Percentiles rank a stretch among this genome's conserved stretches.
Evolutionary conservation across 2,113 vertebrate species (phyloP).

Genomic region (Hypanus sabinus): DNA sequence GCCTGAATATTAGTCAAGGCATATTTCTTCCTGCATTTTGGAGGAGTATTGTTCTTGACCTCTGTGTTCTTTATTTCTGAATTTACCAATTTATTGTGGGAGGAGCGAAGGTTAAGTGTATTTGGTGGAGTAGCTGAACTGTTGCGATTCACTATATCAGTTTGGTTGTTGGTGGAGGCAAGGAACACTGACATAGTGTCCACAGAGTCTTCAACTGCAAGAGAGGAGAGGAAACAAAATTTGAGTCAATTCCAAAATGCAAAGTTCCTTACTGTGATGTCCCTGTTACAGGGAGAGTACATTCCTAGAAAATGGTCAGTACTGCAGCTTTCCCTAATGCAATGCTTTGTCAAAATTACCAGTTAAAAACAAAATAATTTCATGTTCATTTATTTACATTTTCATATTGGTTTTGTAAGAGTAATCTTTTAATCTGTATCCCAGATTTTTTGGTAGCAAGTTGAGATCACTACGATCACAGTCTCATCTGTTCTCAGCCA

Average conservation of each 20-base stretch:
- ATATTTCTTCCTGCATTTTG: conserved; percentile 85
- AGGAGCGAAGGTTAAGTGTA: conserved; percentile 83
- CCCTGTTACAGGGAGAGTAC: too few relatives aligned
- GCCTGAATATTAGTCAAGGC: conserved; percentile 79
- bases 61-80: conserved; percentile 77
- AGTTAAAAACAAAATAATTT: too few relatives aligned
- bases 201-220: conserved; percentile 60
- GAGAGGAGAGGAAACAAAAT: conserved; percentile 43
- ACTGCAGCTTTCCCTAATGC: too few relatives aligned
- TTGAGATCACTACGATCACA: background rate
- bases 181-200: conserved; percentile 79
- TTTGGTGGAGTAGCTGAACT: conserved; percentile 68
- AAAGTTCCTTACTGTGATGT: background rate
- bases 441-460: too few relatives aligned
- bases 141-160: conserved; percentile 72
- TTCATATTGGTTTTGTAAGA: too few relatives aligned
- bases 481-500: background rate
- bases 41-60: conserved; percentile 69
- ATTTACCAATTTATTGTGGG: conserved; percentile 86
- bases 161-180: conserved; percentile 66
- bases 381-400: too few relatives aligned
- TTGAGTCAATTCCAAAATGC: background rate
- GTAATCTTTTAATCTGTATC: too few relatives aligned
- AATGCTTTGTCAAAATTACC: too few relatives aligned
- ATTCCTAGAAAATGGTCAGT: too few relatives aligned